Base-by-base conservation (phyloP, 2,888 invertebrate species). In the Dasysyrphus albostriatus region DNA sequence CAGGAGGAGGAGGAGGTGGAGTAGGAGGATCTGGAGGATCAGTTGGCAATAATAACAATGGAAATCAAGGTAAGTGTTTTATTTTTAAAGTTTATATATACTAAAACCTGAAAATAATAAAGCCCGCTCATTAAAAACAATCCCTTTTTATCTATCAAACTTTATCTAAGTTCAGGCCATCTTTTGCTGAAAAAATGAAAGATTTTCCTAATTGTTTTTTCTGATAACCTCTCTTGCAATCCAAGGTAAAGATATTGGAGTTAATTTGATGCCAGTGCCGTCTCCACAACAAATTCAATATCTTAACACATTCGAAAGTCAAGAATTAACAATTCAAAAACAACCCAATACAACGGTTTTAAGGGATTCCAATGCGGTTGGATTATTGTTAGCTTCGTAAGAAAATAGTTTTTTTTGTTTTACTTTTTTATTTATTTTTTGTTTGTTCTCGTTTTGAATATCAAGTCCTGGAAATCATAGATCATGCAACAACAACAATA, bases 251-350 rank as follows among this genome's bases (percentile, higher is more conserved):
- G 74, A 87, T 51, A 78, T 82, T 63, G 82, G 63, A 34, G 78
- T 78, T 69, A 98, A 98, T 93, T 94, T 98, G 91, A 97, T 98
- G 96, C 98, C 98, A 88, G 98, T 98, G 90, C 98, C 98, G 89
- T 98, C 98, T 88, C 98, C 98, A 79, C 98, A 98, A 93, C 98
- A 98, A 94, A 98, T 98, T 92, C 98, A 97, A 90, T 98, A 98
- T 94, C 95, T 98, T 91, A 98, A 97, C 94, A 96, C 98, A 90
- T 98, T 98, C 93, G 98, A 98, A 94, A 98, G 98, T 88, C 98
- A 98, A 94, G 98, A 98, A 93, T 94, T 98, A 91, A 98, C 98
- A 89, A 98, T 98, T 93, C 98, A 98, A 92, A 98, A 98, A 93
- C 98, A 98, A 93, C 97, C 98, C 65, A 98, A 98, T 92, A 97